Evolutionary conservation across 2,113 vertebrate genomes (phyloP), one percentile per base, ranked within the genome.

Genomic region (Rostratula benghalensis): DNA sequence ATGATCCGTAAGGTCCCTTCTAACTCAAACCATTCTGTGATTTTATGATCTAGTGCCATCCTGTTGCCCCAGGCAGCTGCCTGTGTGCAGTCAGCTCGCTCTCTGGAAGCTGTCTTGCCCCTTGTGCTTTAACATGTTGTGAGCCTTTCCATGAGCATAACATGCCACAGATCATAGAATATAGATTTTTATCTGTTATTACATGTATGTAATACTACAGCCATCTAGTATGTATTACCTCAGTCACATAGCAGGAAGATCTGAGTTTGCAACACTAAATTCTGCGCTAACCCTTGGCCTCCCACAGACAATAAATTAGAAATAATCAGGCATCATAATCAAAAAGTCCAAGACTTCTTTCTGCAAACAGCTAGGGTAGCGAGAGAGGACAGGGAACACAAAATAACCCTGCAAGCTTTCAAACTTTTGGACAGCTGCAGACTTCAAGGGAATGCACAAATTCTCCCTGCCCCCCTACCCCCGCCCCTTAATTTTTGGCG

Each of bases 51-150:
- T 57, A 15, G 35, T 1, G 0, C 35, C 43, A 64, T 30, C 54
- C 60, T 41, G 30, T 60, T 48, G 50, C 65, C 18, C 45, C n/a
- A 60, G 37, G n/a, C 21, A 64, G 22, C 37, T 9, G 10, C 16
- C 10, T 10, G 22, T 15, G 13, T 0, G 0, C 56, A 30, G 53
- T 15, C 54, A 87, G 48, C 28, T 79, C 2, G 0, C 30, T 20
- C 37, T 48, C 60, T 43, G 46, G 57, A 78, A 45, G 19, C 67
- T 69, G 48, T 63, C n/a, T 57, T 64, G 43, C 43, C 37, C 30
- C 48, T 78, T 16, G 2, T 8, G 17, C 59, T 92, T 64, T 50
- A 81, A 41, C 39, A 64, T n/a, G 10, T n/a, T 81, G 54, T 64
- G 78, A 87, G 28, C 39, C 27, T 50, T 69, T 59, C 56, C 41